A percentile compares a stretch with the other conserved stretches of the same genome.
Evolutionary conservation across 2,888 invertebrate species (phyloP).

Genomic region (Drosophila neonasuta): DNA sequence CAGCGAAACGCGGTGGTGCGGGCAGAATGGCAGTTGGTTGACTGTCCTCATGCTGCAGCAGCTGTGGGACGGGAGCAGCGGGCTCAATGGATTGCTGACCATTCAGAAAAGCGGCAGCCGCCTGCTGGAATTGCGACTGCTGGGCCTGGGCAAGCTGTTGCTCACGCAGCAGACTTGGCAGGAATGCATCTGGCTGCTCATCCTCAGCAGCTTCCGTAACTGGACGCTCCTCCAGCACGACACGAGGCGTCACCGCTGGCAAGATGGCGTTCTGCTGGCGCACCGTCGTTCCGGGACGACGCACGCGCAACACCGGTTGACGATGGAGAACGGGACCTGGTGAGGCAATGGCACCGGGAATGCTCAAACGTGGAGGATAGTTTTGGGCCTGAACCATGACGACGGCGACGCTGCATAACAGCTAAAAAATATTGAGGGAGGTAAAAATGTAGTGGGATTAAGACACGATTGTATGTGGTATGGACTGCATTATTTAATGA

Average conservation of each 20-base stretch:
- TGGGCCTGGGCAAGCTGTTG: constrained; percentile 81
- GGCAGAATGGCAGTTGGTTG: constrained; percentile 66
- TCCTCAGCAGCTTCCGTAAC: constrained; percentile 88
- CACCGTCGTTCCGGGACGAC: constrained; percentile 82
- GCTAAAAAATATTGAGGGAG: constrained; percentile 43
- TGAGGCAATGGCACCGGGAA: constrained; percentile 85
- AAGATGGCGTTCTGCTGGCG: constrained; percentile 82
- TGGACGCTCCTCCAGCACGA: constrained; percentile 83
- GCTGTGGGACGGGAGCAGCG: constrained; percentile 80
- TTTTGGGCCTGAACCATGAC: constrained; percentile 83
- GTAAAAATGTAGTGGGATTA: constrained; percentile 5
- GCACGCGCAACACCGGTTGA: constrained; percentile 79
- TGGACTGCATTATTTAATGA: constrained; percentile 8
- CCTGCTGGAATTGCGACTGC: constrained; percentile 78
- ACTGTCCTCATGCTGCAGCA: constrained; percentile 67
- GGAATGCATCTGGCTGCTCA: constrained; percentile 84
- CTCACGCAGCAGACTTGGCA: constrained; percentile 82
- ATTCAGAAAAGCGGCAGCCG: constrained; percentile 75
- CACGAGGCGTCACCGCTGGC: constrained; percentile 81
- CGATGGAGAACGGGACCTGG: constrained; percentile 78
- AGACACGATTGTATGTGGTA: constrained; percentile 12
- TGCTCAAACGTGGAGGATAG: constrained; percentile 85
- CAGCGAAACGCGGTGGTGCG: constrained; percentile 78
- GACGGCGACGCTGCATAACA: constrained; percentile 60
- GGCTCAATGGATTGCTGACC: constrained; percentile 81